Evolutionary conservation across 2,113 vertebrate genomes (phyloP).

Genomic region (Marmota flaviventris): DNA sequence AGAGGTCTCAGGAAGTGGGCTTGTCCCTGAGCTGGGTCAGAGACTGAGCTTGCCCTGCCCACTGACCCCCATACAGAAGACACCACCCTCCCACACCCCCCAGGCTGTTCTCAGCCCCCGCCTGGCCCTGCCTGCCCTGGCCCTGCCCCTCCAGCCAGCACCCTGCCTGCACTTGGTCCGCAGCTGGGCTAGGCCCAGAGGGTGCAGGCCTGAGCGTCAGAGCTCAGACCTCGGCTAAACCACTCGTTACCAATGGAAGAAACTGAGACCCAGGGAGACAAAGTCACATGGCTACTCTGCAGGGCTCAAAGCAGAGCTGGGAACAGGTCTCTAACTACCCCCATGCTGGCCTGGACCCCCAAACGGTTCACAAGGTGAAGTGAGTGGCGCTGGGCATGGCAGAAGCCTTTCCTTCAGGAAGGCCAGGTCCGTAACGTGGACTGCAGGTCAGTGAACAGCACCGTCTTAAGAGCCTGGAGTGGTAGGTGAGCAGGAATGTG

Average conservation of each 20-base stretch:
- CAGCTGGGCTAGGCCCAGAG: neutral
- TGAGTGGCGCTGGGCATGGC: neutral
- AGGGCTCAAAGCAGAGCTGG: neutral
- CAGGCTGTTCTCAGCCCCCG: neutral
- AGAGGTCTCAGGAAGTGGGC: rapidly evolving
- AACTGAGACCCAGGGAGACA: neutral
- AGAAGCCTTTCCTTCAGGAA: neutral
- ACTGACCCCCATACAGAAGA: neutral
- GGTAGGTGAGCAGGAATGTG: neutral
- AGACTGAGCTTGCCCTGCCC: neutral
- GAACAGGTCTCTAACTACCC: neutral
- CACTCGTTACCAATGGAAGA: neutral
- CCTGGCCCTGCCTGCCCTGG: neutral
- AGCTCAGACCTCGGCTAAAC: neutral
- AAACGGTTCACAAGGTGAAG: neutral
- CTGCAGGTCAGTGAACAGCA: neutral
- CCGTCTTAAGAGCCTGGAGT: neutral
- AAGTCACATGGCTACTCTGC: neutral
- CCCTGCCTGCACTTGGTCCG: neutral
- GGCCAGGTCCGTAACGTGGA: neutral
- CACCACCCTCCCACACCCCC: neutral
- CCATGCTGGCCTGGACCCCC: neutral
- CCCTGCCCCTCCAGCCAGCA: neutral
- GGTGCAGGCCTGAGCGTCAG: neutral
- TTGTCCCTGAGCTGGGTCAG: neutral